Percentiles rank a stretch among this genome's conserved stretches.
phyloP scores from a whole-genome alignment of 1,140 invertebrate genomes.

The Sinonovacula constricta region DNA sequence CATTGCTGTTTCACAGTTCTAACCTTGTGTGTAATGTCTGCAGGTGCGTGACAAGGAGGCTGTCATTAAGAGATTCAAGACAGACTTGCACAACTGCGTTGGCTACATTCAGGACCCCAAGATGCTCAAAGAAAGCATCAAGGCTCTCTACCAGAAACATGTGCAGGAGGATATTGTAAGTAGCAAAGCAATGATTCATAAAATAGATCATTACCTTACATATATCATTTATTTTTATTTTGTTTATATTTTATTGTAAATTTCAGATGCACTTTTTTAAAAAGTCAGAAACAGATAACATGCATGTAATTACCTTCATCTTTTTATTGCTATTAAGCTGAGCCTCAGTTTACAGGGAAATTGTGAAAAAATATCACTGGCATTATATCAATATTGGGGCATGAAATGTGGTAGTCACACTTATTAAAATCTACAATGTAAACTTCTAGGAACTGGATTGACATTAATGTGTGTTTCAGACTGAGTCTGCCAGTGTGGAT shows the following conservation, averaged over 20 bases:
- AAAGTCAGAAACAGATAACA: too few relatives aligned
- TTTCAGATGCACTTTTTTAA: too few relatives aligned
- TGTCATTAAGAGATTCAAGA: constrained; percentile 86
- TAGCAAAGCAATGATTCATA: too few relatives aligned
- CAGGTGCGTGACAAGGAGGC: constrained; percentile 83
- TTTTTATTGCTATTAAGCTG: background rate
- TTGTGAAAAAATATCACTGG: too few relatives aligned
- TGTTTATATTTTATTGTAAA: too few relatives aligned
- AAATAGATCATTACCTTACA: too few relatives aligned
- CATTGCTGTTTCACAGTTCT: background rate
- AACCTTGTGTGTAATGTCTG: too few relatives aligned
- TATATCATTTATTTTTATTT: too few relatives aligned
- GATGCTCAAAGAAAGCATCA: constrained; percentile 88
- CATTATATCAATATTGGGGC: too few relatives aligned
- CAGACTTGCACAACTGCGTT: constrained; percentile 88
- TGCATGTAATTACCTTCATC: background rate
- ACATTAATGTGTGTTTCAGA: constrained; percentile 71
- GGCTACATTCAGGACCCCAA: constrained; percentile 87
- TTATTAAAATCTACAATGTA: too few relatives aligned
- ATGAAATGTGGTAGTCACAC: too few relatives aligned
- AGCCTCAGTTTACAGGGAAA: background rate
- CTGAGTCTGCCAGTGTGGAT: constrained; percentile 77
- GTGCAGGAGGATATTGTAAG: constrained; percentile 80
- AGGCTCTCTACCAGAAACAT: constrained; percentile 87
- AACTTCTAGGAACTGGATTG: too few relatives aligned